Conservation (phyloP, 2,888 invertebrate species). For the Lithophane leautieri region DNA sequence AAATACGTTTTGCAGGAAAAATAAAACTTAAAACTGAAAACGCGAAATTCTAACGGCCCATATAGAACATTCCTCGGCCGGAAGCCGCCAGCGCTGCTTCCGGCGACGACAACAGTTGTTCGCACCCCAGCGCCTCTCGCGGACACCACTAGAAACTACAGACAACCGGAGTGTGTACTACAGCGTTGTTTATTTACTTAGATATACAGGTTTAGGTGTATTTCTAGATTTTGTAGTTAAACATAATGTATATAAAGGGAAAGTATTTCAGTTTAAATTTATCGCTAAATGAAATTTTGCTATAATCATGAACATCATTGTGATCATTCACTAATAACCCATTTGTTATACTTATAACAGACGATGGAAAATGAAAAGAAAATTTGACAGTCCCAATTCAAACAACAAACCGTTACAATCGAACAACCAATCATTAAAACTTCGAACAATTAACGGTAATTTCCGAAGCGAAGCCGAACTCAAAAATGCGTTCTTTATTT, state of each 20-base stretch:
- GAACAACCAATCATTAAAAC: conserved; percentile 19
- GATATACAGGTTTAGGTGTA: conserved; percentile 27
- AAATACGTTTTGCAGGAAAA: conserved; percentile 59
- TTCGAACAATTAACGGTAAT: conserved; percentile 49
- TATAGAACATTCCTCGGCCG: conserved; percentile 84
- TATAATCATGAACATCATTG: not conserved
- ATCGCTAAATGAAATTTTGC: not conserved
- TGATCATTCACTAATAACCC: not conserved
- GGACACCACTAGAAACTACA: conserved; percentile 82
- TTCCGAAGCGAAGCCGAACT: conserved; percentile 31
- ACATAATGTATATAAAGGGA: not conserved
- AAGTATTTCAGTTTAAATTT: not conserved
- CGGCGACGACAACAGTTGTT: conserved; percentile 86
- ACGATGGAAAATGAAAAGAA: not conserved
- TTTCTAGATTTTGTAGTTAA: conserved; percentile 1
- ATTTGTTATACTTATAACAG: not conserved
- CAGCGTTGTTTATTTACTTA: conserved; percentile 52
- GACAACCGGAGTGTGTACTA: conserved; percentile 58
- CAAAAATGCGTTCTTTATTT: conserved; percentile 75
- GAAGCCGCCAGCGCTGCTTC: conserved; percentile 87
- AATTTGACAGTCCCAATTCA: conserved; percentile 3
- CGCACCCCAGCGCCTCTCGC: conserved; percentile 87
- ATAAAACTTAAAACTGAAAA: conserved; percentile 75
- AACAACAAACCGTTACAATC: conserved; percentile 27
- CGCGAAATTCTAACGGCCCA: conserved; percentile 75